Conservation (phyloP, 1,140 invertebrate genomes). For the Physella acuta region DNA sequence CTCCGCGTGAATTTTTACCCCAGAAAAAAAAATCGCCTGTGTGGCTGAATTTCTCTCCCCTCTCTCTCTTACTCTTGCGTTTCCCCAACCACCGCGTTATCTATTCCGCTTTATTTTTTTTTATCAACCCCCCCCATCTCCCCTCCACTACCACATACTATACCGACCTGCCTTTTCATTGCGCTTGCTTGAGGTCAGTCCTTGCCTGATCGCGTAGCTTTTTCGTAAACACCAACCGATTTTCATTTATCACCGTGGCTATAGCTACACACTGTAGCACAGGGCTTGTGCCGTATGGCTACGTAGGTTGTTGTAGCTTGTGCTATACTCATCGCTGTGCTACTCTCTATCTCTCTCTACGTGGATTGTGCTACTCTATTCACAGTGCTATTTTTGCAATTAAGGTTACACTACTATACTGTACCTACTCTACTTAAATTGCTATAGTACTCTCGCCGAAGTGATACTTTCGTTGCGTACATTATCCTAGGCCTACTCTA, state of each 20-base stretch:
- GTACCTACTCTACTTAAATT: too few relatives aligned
- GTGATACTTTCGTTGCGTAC: too few relatives aligned
- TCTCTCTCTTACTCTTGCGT: neutral
- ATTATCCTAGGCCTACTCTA: too few relatives aligned
- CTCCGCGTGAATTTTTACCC: neutral
- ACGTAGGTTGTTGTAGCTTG: too few relatives aligned
- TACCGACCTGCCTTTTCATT: neutral
- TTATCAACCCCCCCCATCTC: neutral
- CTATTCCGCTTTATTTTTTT: neutral
- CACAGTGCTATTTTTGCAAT: too few relatives aligned
- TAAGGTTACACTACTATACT: too few relatives aligned
- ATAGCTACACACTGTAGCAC: too few relatives aligned
- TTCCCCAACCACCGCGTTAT: neutral
- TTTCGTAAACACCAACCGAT: constrained; percentile 14
- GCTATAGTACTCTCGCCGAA: too few relatives aligned
- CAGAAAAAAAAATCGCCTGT: neutral
- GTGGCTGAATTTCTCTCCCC: neutral
- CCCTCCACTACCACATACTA: neutral
- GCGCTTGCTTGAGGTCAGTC: neutral
- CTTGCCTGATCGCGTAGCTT: neutral
- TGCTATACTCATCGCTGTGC: too few relatives aligned
- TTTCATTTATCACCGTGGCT: constrained; percentile 17
- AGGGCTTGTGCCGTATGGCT: too few relatives aligned
- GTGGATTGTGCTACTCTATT: too few relatives aligned
- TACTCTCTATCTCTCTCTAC: too few relatives aligned